phyloP scores from a whole-genome alignment of 2,888 invertebrate genomes.

The Melieria picta region DNA sequence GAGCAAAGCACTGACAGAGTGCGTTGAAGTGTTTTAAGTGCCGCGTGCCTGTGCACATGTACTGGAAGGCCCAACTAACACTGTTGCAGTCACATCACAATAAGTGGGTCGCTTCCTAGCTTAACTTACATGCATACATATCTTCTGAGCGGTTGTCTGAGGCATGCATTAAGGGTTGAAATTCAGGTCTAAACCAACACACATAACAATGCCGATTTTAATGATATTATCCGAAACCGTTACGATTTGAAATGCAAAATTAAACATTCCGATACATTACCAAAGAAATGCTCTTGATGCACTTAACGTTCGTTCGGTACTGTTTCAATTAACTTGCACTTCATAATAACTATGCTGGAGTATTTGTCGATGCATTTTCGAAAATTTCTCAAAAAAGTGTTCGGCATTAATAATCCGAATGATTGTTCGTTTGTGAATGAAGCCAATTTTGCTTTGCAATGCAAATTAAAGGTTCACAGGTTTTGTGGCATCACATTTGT shows the following conservation, averaged over 20 bases:
- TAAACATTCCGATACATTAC: slow-evolving; percentile 5
- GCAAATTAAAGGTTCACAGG: too few species aligned
- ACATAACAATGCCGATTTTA: slow-evolving; percentile 40
- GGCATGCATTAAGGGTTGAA: slow-evolving; percentile 42
- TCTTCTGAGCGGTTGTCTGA: background rate
- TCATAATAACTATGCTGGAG: too few species aligned
- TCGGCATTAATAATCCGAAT: too few species aligned
- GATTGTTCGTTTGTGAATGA: too few species aligned
- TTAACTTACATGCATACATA: background rate
- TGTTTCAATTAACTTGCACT: too few species aligned
- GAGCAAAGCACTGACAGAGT: slow-evolving; percentile 31
- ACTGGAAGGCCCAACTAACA: slow-evolving; percentile 17
- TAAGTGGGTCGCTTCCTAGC: slow-evolving; percentile 39
- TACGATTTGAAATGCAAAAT: slow-evolving; percentile 33
- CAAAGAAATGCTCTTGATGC: too few species aligned
- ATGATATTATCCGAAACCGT: slow-evolving; percentile 42
- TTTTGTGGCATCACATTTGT: too few species aligned
- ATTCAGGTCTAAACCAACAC: slow-evolving; percentile 56
- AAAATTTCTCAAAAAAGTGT: too few species aligned
- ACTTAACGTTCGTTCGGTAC: too few species aligned
- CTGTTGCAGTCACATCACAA: slow-evolving; percentile 29
- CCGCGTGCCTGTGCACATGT: slow-evolving; percentile 20
- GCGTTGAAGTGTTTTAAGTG: slow-evolving; percentile 35
- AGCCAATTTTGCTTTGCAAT: too few species aligned
- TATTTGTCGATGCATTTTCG: too few species aligned